Conservation (phyloP, 1,140 invertebrate species). For the Drosophila ficusphila region DNA sequence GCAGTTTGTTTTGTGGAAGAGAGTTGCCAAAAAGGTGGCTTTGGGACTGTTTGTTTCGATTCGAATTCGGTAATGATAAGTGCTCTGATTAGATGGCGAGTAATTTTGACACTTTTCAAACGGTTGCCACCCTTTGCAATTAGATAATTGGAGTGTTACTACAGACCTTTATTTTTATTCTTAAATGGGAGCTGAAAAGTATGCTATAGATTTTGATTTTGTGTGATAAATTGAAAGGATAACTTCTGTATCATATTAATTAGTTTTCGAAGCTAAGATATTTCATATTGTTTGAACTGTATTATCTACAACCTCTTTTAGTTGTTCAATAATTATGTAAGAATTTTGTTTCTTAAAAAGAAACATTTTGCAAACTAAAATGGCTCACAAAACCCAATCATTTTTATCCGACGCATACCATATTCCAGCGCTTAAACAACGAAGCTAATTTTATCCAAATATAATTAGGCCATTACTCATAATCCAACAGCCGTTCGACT, state of each 20-base stretch:
- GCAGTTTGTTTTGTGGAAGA: slow-evolving; percentile 34
- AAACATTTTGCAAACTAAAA: not conserved
- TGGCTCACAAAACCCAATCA: not conserved
- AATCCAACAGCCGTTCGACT: slow-evolving; percentile 11
- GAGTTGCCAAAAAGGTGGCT: slow-evolving; percentile 5
- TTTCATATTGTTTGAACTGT: too few species aligned
- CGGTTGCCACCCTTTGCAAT: not conserved
- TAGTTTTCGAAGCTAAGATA: too few species aligned
- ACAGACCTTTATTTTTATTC: not conserved
- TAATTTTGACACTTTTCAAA: slow-evolving; percentile 20
- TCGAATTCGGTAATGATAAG: slow-evolving; percentile 3
- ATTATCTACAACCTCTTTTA: too few species aligned
- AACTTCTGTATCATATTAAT: too few species aligned
- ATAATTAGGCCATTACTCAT: slow-evolving; percentile 20
- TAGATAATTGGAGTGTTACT: slow-evolving; percentile 1
- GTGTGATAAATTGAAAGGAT: too few species aligned
- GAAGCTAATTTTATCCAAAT: slow-evolving; percentile 8
- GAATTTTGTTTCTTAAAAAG: too few species aligned
- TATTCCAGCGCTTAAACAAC: not conserved
- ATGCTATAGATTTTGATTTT: not conserved
- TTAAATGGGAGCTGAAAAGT: not conserved
- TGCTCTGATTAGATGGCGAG: slow-evolving; percentile 17
- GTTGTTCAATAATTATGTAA: too few species aligned
- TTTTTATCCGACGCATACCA: not conserved
- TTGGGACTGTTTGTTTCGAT: slow-evolving; percentile 17